Evolutionary conservation across 2,888 invertebrate species (phyloP).

Genomic region (Molanna angustata): DNA sequence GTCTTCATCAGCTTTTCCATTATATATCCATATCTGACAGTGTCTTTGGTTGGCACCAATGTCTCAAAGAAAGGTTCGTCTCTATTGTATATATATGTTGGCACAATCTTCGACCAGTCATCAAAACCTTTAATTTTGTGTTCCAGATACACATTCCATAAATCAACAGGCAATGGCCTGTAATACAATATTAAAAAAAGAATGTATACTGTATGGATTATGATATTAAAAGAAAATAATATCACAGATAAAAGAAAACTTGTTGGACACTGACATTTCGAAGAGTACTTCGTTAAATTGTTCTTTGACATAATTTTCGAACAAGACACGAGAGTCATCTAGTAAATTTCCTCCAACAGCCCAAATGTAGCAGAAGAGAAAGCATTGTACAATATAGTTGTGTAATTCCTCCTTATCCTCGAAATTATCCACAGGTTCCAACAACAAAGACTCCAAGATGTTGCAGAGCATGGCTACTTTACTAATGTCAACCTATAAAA

Average conservation of each 20-base stretch:
- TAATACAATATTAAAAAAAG: too few species aligned
- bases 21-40: conserved; percentile 80
- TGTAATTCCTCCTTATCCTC: conserved; percentile 62
- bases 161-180: conserved; percentile 67
- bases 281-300: conserved; percentile 73
- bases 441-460: conserved; percentile 67
- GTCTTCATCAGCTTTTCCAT: conserved; percentile 71
- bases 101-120: conserved; percentile 76
- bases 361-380: conserved; percentile 83
- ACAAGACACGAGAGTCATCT: conserved; percentile 64
- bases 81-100: conserved; percentile 67
- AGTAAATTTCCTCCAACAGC: conserved; percentile 80
- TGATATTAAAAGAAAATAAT: too few species aligned
- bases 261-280: too few species aligned
- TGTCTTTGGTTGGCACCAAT: conserved; percentile 88
- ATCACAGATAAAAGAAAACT: too few species aligned
- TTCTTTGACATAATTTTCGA: conserved; percentile 66
- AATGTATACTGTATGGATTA: too few species aligned
- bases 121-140: conserved; percentile 67
- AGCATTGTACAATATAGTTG: conserved; percentile 69
- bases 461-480: conserved; percentile 76
- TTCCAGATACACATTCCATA: conserved; percentile 79
- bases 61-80: conserved; percentile 82
- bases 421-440: conserved; percentile 59
- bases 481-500: conserved; percentile 71